Conservation (phyloP, 2,797 vertebrate genomes). For the Coracias cyanogaster region DNA sequence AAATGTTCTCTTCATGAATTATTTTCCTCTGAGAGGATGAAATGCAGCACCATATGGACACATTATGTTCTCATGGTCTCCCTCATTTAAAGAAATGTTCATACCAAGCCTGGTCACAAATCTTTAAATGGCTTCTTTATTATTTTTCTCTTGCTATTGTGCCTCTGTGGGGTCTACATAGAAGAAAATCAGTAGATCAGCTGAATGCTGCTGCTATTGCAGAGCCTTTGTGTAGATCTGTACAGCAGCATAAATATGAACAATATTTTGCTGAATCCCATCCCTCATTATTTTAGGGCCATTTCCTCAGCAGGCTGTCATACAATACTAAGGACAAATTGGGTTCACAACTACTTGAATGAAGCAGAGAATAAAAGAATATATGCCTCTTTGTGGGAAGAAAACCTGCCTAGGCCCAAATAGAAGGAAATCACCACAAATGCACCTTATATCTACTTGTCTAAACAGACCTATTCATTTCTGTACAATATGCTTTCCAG, state of each 20-base stretch:
- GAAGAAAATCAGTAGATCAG: constrained; percentile 79
- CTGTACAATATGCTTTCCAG: constrained; percentile 52
- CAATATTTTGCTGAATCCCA: constrained; percentile 77
- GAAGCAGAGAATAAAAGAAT: constrained; percentile 81
- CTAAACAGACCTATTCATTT: constrained; percentile 73
- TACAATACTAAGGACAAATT: constrained; percentile 77
- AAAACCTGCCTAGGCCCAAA: constrained; percentile 72
- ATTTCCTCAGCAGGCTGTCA: constrained; percentile 81
- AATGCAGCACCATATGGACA: constrained; percentile 54
- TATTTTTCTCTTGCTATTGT: constrained; percentile 78
- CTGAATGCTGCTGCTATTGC: constrained; percentile 74
- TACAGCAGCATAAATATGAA: constrained; percentile 77
- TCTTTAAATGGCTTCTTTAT: constrained; percentile 78
- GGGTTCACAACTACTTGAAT: constrained; percentile 76
- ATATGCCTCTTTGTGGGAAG: constrained; percentile 70
- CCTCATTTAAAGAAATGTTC: constrained; percentile 68
- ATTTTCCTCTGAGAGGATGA: constrained; percentile 61
- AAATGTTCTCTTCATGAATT: constrained; percentile 68
- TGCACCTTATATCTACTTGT: constrained; percentile 51
- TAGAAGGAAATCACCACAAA: constrained; percentile 77
- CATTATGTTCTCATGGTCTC: constrained; percentile 72
- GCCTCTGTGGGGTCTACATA: constrained; percentile 67
- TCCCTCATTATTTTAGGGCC: constrained; percentile 79
- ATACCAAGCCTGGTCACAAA: constrained; percentile 52
- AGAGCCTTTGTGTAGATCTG: constrained; percentile 75